Conservation (phyloP, 2,797 vertebrate genomes). For the Ptychadena robeensis region DNA sequence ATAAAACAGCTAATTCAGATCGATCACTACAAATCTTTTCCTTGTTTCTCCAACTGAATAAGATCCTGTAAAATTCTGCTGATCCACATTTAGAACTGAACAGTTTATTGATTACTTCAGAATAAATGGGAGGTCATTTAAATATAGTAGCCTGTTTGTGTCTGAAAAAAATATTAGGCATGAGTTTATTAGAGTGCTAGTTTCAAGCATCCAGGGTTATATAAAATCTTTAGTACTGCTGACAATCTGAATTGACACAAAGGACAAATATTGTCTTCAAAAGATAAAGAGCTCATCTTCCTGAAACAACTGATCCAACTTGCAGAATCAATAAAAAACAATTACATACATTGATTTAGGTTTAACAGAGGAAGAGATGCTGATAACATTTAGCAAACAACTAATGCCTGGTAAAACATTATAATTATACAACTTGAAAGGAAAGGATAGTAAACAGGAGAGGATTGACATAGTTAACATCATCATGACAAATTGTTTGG, state of each 20-base stretch:
- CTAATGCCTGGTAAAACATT: constrained; percentile 16
- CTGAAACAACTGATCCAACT: constrained; percentile 37
- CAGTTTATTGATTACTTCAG: too few relatives aligned
- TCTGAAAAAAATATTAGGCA: too few relatives aligned
- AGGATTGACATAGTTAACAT: not conserved
- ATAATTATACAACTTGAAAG: not conserved
- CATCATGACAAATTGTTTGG: too few relatives aligned
- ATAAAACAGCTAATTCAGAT: too few relatives aligned
- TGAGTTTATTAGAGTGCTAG: too few relatives aligned
- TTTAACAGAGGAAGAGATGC: constrained; percentile 39
- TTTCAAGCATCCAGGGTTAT: not conserved
- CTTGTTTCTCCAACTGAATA: too few relatives aligned
- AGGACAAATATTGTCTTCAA: constrained; percentile 44
- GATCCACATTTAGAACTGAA: too few relatives aligned
- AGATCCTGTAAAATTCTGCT: too few relatives aligned
- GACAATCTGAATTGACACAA: constrained; percentile 46
- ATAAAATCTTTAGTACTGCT: constrained; percentile 39
- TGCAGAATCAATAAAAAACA: constrained; percentile 56
- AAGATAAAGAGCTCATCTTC: constrained; percentile 54
- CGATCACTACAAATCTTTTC: too few relatives aligned
- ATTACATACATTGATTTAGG: constrained; percentile 58
- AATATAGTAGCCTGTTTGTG: too few relatives aligned
- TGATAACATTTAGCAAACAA: constrained; percentile 23
- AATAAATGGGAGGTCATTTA: too few relatives aligned
- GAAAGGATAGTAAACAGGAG: not conserved